Evolutionary conservation across 2,888 invertebrate species (phyloP), one percentile per base, ranked within the genome.

Genomic region (Plemyria rubiginata): DNA sequence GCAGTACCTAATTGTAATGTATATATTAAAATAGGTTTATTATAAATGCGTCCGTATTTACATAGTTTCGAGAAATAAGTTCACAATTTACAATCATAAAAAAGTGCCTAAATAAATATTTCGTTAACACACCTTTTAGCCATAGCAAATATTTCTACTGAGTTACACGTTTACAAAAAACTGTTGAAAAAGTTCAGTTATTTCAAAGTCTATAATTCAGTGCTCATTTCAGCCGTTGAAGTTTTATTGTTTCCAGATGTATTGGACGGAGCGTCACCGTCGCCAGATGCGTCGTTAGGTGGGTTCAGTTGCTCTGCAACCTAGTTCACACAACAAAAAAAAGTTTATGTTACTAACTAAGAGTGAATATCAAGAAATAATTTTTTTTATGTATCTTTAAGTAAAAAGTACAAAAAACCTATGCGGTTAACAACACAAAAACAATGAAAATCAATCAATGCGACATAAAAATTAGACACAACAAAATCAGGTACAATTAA

Each of bases 191-290:
- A 45, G 45, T 9, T 45, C 11, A 4, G 11, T 43, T 29, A 15
- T 22, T 28, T 22, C n/a, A 51, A 49, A 36, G 60, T 50, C 92
- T 81, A 95, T 79, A 95, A 94, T 86, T 95, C 95, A 69, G 95
- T 95, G 85, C 95, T 95, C 95, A 95, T 95, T 90, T 95, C 95
- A 65, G 94, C 93, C 52, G 77, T 82, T 16, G 85, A 75, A 49
- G 85, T 76, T 68, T 86, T 84, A 75, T 74, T 78, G 75, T 74
- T 76, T 72, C 75, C 75, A 74, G 84, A 75, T 66, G 79, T 74
- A 65, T 28, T 53, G 40, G 71, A 73, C 60, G 71, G 70, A 57
- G 73, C 72, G 65, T 74, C 69, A 51, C 78, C 49, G 38, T 68
- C 70, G 65, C 68, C 81, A 70, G 81, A 77, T 75, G 80, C 66